phyloP scores from a whole-genome alignment of 37 sponge, comb jelly and placozoan genomes.

The Amphimedon queenslandica region DNA sequence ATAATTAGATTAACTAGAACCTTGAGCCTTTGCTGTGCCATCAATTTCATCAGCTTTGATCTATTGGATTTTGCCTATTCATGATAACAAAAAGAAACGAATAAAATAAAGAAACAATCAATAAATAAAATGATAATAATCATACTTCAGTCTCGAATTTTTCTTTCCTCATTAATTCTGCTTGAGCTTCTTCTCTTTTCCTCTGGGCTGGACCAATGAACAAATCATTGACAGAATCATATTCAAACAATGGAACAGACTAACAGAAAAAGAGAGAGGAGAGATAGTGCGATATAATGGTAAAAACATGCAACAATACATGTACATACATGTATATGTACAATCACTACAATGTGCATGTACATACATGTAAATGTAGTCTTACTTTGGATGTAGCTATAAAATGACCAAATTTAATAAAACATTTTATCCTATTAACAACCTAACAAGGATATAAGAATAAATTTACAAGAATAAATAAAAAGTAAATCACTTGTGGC shows the following conservation, averaged over 20 bases:
- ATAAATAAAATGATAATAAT: no score
- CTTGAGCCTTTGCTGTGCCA: slow-evolving; percentile 80
- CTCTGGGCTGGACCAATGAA: slow-evolving; percentile 78
- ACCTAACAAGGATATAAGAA: slow-evolving; percentile 35
- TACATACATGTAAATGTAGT: no score
- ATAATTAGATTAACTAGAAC: slow-evolving; percentile 37
- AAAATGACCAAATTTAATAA: slow-evolving; percentile 77
- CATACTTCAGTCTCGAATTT: no score
- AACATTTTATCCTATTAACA: slow-evolving; percentile 29
- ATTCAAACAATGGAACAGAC: slow-evolving; percentile 68
- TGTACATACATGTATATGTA: no score
- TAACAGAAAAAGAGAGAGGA: slow-evolving; percentile 17
- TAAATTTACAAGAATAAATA: neutral
- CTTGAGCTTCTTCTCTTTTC: slow-evolving; percentile 15
- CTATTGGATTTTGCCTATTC: neutral
- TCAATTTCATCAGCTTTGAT: slow-evolving; percentile 76
- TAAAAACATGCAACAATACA: neutral
- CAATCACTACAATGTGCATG: no score
- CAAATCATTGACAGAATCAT: slow-evolving; percentile 14
- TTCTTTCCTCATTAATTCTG: neutral
- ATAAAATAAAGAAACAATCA: no score
- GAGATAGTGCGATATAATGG: no score
- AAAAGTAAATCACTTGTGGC: slow-evolving; percentile 2
- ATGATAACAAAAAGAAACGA: neutral
- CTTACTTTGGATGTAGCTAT: slow-evolving; percentile 63